Evolutionary conservation across 2,797 vertebrate genomes (phyloP).

Genomic region (Poeciliopsis turneri): DNA sequence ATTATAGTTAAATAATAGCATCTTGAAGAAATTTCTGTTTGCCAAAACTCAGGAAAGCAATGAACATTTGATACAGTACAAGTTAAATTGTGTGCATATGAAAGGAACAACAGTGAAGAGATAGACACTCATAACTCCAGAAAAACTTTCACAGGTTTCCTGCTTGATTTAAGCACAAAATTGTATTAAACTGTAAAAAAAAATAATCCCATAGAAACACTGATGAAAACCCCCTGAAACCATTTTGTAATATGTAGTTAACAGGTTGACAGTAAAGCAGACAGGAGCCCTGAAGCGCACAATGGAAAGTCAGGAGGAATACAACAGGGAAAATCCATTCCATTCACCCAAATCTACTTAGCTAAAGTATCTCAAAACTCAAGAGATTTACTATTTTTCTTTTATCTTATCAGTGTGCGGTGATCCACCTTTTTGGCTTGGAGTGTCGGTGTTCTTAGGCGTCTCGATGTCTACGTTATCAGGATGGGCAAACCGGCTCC

Average conservation of each 20-base stretch:
- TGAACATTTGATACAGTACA: not conserved
- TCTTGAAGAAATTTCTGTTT: not conserved
- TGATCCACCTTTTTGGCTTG: slow-evolving; percentile 84
- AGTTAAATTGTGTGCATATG: not conserved
- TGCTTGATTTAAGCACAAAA: too few relatives aligned
- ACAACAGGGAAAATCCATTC: too few relatives aligned
- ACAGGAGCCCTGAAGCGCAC: not conserved
- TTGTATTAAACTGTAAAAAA: not conserved
- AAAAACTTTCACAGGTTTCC: not conserved
- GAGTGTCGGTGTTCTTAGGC: slow-evolving; percentile 76
- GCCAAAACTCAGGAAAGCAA: not conserved
- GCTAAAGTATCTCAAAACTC: not conserved
- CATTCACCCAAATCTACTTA: not conserved
- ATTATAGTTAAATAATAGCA: too few relatives aligned
- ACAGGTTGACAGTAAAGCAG: not conserved
- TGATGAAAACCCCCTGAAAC: not conserved
- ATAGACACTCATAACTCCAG: not conserved
- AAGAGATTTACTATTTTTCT: not conserved
- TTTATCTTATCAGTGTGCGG: not conserved
- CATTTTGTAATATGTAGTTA: not conserved
- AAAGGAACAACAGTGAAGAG: not conserved
- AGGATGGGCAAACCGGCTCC: slow-evolving; percentile 86
- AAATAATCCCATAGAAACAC: not conserved
- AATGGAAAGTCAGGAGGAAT: not conserved
- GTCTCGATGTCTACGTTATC: slow-evolving; percentile 77